These are phyloP conservation scores for Erythrolamprus reginae DNA, from an alignment of 2,113 vertebrate genomes.

Conservation along the genomic window DNA sequence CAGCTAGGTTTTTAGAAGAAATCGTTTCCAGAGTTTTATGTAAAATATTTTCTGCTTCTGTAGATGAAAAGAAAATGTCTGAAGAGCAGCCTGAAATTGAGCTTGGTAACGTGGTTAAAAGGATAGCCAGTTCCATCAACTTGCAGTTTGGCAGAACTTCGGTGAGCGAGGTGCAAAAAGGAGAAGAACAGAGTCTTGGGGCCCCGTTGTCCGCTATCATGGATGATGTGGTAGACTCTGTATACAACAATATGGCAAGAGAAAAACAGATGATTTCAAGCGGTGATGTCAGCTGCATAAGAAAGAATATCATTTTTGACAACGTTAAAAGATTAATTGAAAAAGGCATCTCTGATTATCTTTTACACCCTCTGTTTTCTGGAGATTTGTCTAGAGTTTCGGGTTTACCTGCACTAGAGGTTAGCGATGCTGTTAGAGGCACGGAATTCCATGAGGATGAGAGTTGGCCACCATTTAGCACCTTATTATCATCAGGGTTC, in stretches of 20 bases:
- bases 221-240: slow-evolving; percentile 10
- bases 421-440: not conserved
- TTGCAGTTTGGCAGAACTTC: not conserved
- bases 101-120: not conserved
- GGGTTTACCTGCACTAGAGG: not conserved
- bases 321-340: slow-evolving; percentile 3
- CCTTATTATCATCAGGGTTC: slow-evolving; percentile 10
- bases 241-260: not conserved
- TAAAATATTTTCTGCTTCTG: not conserved
- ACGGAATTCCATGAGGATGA: not conserved
- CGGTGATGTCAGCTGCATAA: not conserved
- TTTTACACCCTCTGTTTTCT: slow-evolving; percentile 19
- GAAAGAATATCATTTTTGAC: not conserved
- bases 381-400: not conserved
- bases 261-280: not conserved
- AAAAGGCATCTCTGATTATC: slow-evolving; percentile 1
- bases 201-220: not conserved
- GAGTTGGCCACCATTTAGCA: not conserved
- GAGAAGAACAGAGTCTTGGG: not conserved
- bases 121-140: slow-evolving; percentile 1
- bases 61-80: not conserved
- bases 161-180: not conserved
- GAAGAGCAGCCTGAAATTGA: not conserved
- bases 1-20: slow-evolving; percentile 10
- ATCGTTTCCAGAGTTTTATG: slow-evolving; percentile 14